Evolutionary conservation across 2,113 vertebrate species (phyloP).

Genomic region (Corvus hawaiiensis): DNA sequence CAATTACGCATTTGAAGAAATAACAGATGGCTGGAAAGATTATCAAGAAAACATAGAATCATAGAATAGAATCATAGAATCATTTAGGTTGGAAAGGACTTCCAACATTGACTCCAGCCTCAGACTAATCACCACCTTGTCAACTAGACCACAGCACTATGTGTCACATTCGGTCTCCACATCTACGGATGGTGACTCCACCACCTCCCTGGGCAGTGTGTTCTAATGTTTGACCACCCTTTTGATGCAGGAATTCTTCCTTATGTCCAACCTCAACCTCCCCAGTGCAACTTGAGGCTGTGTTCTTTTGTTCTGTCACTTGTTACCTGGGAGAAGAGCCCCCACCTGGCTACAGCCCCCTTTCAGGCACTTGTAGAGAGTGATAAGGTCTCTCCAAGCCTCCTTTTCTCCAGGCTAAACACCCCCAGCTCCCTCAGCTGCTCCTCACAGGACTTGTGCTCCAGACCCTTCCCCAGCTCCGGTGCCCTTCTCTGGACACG

Average conservation of each 20-base stretch:
- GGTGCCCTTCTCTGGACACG: neutral
- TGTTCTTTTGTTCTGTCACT: too few relatives aligned
- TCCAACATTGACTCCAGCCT: neutral
- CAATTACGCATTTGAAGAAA: neutral
- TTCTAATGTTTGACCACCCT: neutral
- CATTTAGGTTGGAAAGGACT: neutral
- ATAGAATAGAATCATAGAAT: neutral
- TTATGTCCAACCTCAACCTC: neutral
- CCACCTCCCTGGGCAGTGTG: neutral
- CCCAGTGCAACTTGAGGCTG: neutral
- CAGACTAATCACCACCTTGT: neutral
- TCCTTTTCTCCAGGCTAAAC: neutral
- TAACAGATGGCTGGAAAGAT: neutral
- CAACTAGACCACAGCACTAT: neutral
- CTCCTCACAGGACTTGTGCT: neutral
- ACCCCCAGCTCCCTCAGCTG: neutral
- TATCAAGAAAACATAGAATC: neutral
- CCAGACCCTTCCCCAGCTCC: neutral
- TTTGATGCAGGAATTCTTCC: neutral
- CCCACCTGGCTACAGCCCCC: neutral
- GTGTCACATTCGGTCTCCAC: neutral
- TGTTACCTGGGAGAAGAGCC: neutral
- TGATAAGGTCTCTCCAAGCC: rapidly evolving
- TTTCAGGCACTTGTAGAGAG: neutral
- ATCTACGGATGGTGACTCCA: neutral